Evolutionary conservation across 1,140 invertebrate genomes (phyloP).

Genomic region (Marisa cornuarietis): DNA sequence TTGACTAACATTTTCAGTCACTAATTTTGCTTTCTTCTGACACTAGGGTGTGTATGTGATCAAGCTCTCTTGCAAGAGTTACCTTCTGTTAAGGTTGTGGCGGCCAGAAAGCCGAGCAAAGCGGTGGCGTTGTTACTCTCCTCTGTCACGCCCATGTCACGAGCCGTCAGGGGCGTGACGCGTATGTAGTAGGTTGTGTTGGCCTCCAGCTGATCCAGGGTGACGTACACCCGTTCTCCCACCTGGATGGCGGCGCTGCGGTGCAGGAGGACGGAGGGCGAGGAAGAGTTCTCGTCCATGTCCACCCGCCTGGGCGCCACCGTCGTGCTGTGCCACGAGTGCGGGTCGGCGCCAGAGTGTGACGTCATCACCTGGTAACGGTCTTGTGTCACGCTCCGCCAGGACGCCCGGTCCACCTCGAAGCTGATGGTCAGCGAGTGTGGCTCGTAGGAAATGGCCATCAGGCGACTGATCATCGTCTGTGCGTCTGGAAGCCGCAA

Average conservation of each 20-base stretch:
- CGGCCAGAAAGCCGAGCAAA: constrained; percentile 22
- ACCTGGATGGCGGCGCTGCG: constrained; percentile 7
- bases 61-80: background rate
- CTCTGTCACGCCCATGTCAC: constrained; percentile 13
- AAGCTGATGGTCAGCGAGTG: constrained; percentile 33
- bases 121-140: background rate
- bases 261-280: constrained; percentile 22
- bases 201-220: constrained; percentile 29
- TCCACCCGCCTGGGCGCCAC: constrained; percentile 4
- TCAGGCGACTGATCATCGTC: constrained; percentile 23
- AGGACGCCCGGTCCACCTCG: constrained; percentile 14
- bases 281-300: constrained; percentile 17
- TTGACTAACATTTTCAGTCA: too few relatives aligned
- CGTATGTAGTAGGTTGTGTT: constrained; percentile 37
- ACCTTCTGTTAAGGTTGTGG: constrained; percentile 26
- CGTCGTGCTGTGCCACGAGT: constrained; percentile 19
- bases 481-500: constrained; percentile 17
- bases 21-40: too few relatives aligned
- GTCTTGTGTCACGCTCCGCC: constrained; percentile 19
- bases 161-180: constrained; percentile 18
- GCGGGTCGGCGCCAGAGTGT: background rate
- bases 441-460: constrained; percentile 35
- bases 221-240: constrained; percentile 32
- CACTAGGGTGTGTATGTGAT: too few relatives aligned
- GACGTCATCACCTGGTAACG: constrained; percentile 22